phyloP scores from a whole-genome alignment of 2,888 invertebrate species.

The Glaucopsyche alexis region DNA sequence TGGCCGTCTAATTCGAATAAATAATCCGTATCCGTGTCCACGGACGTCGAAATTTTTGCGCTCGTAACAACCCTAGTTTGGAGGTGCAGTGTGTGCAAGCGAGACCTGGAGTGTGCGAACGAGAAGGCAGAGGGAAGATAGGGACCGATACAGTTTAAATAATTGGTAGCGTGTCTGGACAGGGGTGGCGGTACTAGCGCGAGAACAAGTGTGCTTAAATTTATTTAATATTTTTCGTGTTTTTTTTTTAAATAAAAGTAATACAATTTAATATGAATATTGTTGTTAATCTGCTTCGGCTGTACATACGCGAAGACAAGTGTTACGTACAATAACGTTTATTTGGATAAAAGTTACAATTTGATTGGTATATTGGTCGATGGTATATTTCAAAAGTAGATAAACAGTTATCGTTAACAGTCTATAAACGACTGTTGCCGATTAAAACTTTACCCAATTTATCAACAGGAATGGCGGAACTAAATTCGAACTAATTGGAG shows the following conservation, averaged over 20 bases:
- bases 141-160: conserved; percentile 45
- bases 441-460: background rate
- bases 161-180: conserved; percentile 42
- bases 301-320: background rate
- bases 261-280: too few relatives aligned
- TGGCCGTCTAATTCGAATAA: too few relatives aligned
- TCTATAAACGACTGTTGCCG: conserved; percentile 6
- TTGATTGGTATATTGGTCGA: too few relatives aligned
- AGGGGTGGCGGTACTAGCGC: conserved; percentile 29
- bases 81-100: background rate
- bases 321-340: background rate
- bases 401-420: background rate
- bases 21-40: too few relatives aligned
- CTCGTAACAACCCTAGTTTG: background rate
- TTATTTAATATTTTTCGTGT: conserved; percentile 26
- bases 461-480: background rate
- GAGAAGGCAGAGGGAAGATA: conserved; percentile 36
- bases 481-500: conserved; percentile 12
- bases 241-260: too few relatives aligned
- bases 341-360: background rate
- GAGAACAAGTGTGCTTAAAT: conserved; percentile 31
- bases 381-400: background rate
- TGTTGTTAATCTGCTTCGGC: too few relatives aligned
- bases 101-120: conserved; percentile 1
- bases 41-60: too few relatives aligned